These are phyloP conservation scores for Pseudoips prasinana DNA, from an alignment of 2,888 invertebrate species.

Conservation along the genomic window DNA sequence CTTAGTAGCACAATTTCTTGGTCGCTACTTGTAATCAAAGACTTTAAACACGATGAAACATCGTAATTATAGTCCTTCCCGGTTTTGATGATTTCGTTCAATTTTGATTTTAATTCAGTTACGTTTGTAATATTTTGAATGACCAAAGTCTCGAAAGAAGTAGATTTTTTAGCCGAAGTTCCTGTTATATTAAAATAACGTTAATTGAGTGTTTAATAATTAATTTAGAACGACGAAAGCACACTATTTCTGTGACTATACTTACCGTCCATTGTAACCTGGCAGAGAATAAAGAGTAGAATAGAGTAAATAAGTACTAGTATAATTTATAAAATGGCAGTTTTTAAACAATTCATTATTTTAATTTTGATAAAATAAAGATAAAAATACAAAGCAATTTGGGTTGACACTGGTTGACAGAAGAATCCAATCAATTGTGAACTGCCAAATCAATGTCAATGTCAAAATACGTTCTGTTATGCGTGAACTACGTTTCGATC, in stretches of 20 bases:
- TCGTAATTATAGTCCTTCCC: slow-evolving; percentile 73
- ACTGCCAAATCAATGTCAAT: slow-evolving; percentile 19
- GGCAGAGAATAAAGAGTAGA: slow-evolving; percentile 8
- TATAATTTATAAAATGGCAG: slow-evolving; percentile 11
- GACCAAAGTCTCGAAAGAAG: slow-evolving; percentile 63
- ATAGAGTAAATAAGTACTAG: slow-evolving; percentile 6
- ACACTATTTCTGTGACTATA: slow-evolving; percentile 4
- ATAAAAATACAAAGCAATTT: slow-evolving; percentile 24
- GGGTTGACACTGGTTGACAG: slow-evolving; percentile 20
- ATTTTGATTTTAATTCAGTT: slow-evolving; percentile 66
- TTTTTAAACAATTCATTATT: slow-evolving; percentile 22
- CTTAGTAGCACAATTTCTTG: slow-evolving; percentile 79
- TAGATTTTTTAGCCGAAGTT: slow-evolving; percentile 61
- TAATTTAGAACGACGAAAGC: slow-evolving; percentile 9
- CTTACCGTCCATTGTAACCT: slow-evolving; percentile 49
- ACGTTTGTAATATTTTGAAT: slow-evolving; percentile 66
- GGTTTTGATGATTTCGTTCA: slow-evolving; percentile 66
- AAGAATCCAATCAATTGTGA: slow-evolving; percentile 27
- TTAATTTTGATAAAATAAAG: slow-evolving; percentile 20
- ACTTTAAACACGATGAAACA: slow-evolving; percentile 65
- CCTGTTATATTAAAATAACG: slow-evolving; percentile 42
- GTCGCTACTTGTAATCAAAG: slow-evolving; percentile 66
- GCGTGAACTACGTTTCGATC: too few species aligned
- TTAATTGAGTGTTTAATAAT: slow-evolving; percentile 6
- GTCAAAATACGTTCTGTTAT: slow-evolving; percentile 4